Base-by-base conservation (phyloP, 2,113 vertebrate genomes). In the Corydoras maculifer region DNA sequence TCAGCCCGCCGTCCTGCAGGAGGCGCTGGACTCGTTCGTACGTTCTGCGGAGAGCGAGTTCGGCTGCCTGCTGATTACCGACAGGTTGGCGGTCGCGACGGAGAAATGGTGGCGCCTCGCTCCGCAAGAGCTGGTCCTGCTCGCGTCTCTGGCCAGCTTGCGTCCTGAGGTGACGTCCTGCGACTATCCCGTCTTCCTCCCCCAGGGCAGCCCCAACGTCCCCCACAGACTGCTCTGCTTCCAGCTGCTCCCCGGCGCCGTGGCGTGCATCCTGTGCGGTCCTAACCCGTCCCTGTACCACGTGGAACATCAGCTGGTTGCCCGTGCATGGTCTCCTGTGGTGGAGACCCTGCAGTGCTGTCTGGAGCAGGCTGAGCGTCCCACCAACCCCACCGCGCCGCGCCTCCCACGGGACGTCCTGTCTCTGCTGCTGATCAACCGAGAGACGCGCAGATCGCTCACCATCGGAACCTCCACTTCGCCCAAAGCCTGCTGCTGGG, bases 81-180 rank as follows among this genome's bases (percentile, higher is more conserved):
- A 92, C 8, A 85, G 87, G 2, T 84, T 94, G 2, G 88, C 88
- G 0, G 83, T 85, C 0, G 93, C 92, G 0, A 97, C 94, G 0
- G 92, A 94, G 43, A 91, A 92, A 77, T 97, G 94, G 94, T 95
- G 94, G 93, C 90, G 90, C 12, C 82, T 97, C 2, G 88, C 90
- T 1, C 86, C 88, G 0, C 91, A 91, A 9, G 94, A 96, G 58
- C 86, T 92, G 0, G 88, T 93, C 79, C 86, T 96, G 11, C 88
- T 97, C 2, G 88, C 89, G 0, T 89, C 88, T 70, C 57, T 97
- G 73, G 84, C 90, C 31, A 85, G 84, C 0, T 85, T 85, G 1
- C 84, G 93, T 63, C 87, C 88, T 0, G 87, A 86, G 3, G 86
- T 88, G 2, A 72, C 87, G 0, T 92, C 93, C 1, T 90, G 92